Evolutionary conservation across 2,888 invertebrate genomes (phyloP).

Genomic region (Geotrupes spiniger): DNA sequence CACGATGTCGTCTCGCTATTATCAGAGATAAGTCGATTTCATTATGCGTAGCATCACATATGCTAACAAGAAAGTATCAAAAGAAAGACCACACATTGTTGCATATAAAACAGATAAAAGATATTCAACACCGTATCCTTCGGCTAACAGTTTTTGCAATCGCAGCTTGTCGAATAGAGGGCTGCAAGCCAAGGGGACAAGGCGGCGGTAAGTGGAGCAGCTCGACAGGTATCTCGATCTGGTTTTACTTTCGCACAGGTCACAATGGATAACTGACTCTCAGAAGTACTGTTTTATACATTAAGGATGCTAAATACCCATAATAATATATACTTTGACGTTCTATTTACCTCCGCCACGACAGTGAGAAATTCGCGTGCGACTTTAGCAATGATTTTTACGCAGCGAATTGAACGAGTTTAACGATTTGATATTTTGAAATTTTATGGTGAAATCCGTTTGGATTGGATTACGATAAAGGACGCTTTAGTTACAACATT

Average conservation of each 20-base stretch:
- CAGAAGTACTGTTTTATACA: conserved; percentile 17
- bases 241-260: conserved; percentile 29
- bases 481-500: too few relatives aligned
- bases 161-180: conserved; percentile 15
- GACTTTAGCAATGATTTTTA: too few relatives aligned
- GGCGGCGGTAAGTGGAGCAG: conserved; percentile 27
- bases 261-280: conserved; percentile 20
- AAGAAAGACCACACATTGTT: conserved; percentile 20
- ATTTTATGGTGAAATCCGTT: too few relatives aligned
- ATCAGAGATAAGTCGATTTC: too few relatives aligned
- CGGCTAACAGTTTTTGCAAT: conserved; percentile 22
- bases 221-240: conserved; percentile 27
- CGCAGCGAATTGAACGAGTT: too few relatives aligned
- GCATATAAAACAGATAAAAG: conserved; percentile 18
- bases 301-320: conserved; percentile 12
- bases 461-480: too few relatives aligned
- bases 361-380: too few relatives aligned
- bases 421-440: too few relatives aligned
- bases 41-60: neutral
- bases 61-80: conserved; percentile 1
- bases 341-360: neutral
- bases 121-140: conserved; percentile 19
- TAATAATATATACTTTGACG: neutral
- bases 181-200: conserved; percentile 5
- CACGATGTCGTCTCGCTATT: too few relatives aligned